Base-by-base conservation (phyloP, 2,113 vertebrate species). In the Phylloscopus trochiloides region DNA sequence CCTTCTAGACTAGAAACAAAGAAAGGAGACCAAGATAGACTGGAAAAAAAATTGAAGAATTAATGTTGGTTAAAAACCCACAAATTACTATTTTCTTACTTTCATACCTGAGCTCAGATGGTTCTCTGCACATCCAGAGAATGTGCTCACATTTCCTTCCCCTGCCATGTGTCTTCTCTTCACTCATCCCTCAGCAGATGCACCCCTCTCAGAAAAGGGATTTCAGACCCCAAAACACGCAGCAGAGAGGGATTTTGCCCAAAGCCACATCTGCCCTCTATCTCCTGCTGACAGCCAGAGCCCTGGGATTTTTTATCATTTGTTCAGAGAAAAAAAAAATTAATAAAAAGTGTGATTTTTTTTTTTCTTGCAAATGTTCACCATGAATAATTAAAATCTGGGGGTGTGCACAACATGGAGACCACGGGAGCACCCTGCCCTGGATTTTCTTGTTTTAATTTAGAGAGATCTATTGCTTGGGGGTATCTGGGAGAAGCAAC, bases 31-130 rank as follows among this genome's bases (percentile, higher is more conserved):
- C 2, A 45, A 54, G 34, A 42, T 4, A 58, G 34, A 86, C 21
- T 16, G 32, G 29, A 34, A 52, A 9, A 38, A 38, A 17, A 57
- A 20, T 3, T 16, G 20, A 42, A 58, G 14, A 58, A 72, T 10
- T 48, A 31, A 61, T 10, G 12, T 32, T 51, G 9, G 4, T 63
- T 62, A 21, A 71, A 73, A 70, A 16, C 2, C 6, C 32, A 20
- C 11, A 65, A 47, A 32, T 5, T 0, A 7, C 20, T 55, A 52
- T 52, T 48, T n/a, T 5, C 0, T 18, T 52, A 4, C 40, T 74
- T 77, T 70, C 34, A 25, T n/a, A 66, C 55, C 54, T 61, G 34
- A 61, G 18, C 25, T 87, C 66, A 25, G 55, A 45, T 58, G 14
- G 15, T 45, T 48, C 42, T 52, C 55, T 31, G 8, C 24, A 51